Base-by-base conservation (phyloP, 1,140 invertebrate genomes). In the Ostrea edulis region DNA sequence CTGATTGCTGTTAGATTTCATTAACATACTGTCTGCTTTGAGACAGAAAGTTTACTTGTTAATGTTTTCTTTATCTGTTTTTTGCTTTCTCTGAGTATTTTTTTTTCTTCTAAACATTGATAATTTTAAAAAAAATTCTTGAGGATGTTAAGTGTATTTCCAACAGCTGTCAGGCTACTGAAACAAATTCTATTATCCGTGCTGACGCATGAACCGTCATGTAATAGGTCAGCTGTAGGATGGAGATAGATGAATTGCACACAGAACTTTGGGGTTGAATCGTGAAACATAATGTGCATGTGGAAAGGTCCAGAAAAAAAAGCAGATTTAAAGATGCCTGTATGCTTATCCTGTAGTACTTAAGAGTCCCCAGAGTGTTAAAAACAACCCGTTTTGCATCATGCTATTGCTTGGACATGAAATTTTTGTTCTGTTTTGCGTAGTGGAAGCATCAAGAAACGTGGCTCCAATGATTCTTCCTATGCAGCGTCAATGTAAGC, bases 391-490 rank as follows among this genome's bases (percentile, higher is more conserved):
- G 14, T 35, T 29, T 77, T 77, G 68, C 68, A 77, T 77, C 68
- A 77, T 77, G 68, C 68, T 77, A 35, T 77, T 77, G 68, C 68
- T 77, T 77, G 68, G 68, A 77, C 25, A 77, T 77, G 68, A 77
- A 55, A 84, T 44, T 84, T 81, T 89, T 87, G 62, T 86, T 77
- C 25, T 77, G 68, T 87, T 65, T 85, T 84, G 55, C 84, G 53
- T 89, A 92, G 92, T 87, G 92, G 92, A 53, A 92, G 92, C 85
- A 89, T 92, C 51, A 92, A 92, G 90, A 91, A 92, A 89, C 88
- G 92, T 87, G 90, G 89, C 71, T 90, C 91, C 55, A 90, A 90
- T 90, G 92, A 93, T 87, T 91, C 85, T 83, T 89, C 88, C 4
- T 87, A 89, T 71, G 51, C 62, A 54, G 53, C 87, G 52, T 90